These are phyloP conservation scores for Zosterops lateralis DNA, from an alignment of 2,113 vertebrate genomes.

Conservation along the genomic window DNA sequence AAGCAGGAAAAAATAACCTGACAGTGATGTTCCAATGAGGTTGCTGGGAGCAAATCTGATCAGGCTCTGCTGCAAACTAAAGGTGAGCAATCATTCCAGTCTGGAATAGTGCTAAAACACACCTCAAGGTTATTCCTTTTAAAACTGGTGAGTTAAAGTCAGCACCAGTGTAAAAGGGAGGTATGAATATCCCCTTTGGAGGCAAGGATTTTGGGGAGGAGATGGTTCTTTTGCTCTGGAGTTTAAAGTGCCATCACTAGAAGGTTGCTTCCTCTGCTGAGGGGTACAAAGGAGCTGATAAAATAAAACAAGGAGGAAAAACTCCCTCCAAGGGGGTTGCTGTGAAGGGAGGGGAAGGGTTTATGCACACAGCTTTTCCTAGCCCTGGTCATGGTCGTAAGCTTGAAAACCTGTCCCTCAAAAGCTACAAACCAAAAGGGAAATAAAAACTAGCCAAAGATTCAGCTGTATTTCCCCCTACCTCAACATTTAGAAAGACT, in stretches of 20 bases:
- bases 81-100: not conserved
- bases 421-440: not conserved
- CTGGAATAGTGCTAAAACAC: not conserved
- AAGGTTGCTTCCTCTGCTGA: not conserved
- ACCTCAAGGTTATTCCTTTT: conserved; percentile 17
- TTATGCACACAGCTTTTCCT: not conserved
- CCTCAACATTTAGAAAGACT: not conserved
- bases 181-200: not conserved
- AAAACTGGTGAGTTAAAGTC: not conserved
- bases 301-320: not conserved
- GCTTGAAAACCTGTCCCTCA: not conserved
- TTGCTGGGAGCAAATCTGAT: not conserved
- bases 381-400: not conserved
- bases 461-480: not conserved
- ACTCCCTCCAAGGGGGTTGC: not conserved
- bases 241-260: not conserved
- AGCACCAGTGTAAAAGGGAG: not conserved
- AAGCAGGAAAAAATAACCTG: not conserved
- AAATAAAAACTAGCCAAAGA: conserved; percentile 13
- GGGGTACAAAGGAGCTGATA: not conserved
- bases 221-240: not conserved
- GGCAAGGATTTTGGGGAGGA: not conserved
- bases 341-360: not conserved
- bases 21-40: not conserved
- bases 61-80: conserved; percentile 24